Evolutionary conservation across 2,797 vertebrate genomes (phyloP).

Genomic region (Lagocephalus sceleratus): DNA sequence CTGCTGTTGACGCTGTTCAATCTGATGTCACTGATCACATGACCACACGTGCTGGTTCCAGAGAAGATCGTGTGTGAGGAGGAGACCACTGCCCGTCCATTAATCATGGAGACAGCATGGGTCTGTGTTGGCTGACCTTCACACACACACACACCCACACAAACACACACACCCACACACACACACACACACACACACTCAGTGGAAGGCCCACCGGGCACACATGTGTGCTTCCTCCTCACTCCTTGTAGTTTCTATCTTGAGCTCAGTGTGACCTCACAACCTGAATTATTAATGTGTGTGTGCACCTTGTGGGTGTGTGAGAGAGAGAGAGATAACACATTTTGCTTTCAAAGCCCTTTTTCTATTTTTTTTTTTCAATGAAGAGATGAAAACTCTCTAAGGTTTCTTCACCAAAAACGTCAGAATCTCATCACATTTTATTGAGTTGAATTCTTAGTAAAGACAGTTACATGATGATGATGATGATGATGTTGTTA

Average conservation of each 20-base stretch:
- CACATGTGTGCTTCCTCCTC: conserved; percentile 5
- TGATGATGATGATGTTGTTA: too few species aligned
- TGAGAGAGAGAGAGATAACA: not conserved
- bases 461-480: too few species aligned
- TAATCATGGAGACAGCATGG: conserved; percentile 19
- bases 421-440: too few species aligned
- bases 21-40: not conserved
- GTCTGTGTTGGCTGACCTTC: conserved; percentile 15
- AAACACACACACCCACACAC: conserved; percentile 16
- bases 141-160: conserved; percentile 13
- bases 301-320: conserved; percentile 21
- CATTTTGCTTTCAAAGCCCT: too few species aligned
- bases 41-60: not conserved
- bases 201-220: conserved; percentile 12
- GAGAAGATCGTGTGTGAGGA: conserved; percentile 8
- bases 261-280: conserved; percentile 35
- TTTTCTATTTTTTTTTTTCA: too few species aligned
- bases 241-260: conserved; percentile 8
- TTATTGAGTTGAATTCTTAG: too few species aligned
- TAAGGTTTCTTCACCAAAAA: too few species aligned
- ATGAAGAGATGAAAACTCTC: too few species aligned
- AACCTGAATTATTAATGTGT: conserved; percentile 50
- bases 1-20: not conserved
- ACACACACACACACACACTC: not conserved
- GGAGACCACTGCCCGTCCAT: conserved; percentile 11